phyloP scores from a whole-genome alignment of 1,140 invertebrate species.

The Pemphigus obesinymphae region DNA sequence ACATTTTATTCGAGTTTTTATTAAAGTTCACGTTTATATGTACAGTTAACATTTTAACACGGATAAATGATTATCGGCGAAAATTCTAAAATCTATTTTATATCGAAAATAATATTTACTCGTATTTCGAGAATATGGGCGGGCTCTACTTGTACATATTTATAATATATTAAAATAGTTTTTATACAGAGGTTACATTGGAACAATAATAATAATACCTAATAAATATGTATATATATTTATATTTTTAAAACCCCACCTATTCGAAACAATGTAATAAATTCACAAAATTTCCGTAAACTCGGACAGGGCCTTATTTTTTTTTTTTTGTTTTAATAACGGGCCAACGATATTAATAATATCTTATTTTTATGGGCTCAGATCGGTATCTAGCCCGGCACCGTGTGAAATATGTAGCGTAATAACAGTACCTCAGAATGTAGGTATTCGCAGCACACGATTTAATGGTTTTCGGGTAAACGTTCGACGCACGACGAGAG shows the following conservation, averaged over 20 bases:
- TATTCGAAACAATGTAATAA: background rate
- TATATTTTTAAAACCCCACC: background rate
- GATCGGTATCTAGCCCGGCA: conserved; percentile 31
- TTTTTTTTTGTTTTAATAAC: conserved; percentile 30
- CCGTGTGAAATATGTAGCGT: conserved; percentile 29
- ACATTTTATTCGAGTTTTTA: too few relatives aligned
- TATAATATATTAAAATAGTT: background rate
- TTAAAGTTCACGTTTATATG: too few relatives aligned
- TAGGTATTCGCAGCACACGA: conserved; percentile 20
- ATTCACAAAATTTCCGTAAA: conserved; percentile 15
- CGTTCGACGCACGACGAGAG: conserved; percentile 3
- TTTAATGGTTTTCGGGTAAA: conserved; percentile 41
- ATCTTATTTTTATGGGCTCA: conserved; percentile 23
- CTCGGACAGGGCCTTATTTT: conserved; percentile 13
- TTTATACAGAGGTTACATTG: background rate
- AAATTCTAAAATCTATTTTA: too few relatives aligned
- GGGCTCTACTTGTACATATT: background rate
- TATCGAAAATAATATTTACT: too few relatives aligned
- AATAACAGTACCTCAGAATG: conserved; percentile 30
- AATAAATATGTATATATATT: background rate
- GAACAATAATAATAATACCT: background rate
- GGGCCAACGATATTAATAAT: conserved; percentile 32
- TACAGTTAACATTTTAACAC: too few relatives aligned
- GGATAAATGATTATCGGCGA: background rate
- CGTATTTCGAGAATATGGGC: background rate